phyloP scores from a whole-genome alignment of 1,140 invertebrate species.

The Bombus haemorrhoidalis region DNA sequence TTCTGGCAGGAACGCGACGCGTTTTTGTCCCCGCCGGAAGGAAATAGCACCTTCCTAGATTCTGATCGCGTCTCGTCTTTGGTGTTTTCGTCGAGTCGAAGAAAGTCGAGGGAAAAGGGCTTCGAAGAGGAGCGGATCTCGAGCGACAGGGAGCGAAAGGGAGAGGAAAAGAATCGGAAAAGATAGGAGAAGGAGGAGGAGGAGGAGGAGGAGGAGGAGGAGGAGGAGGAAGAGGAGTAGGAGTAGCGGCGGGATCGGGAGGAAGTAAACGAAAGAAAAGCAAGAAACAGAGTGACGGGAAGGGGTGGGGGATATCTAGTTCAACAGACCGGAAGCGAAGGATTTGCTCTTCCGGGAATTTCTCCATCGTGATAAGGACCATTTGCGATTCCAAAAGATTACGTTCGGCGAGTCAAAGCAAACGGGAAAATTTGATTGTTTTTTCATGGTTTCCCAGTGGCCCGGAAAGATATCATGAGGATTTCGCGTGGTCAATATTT shows the following conservation, averaged over 20 bases:
- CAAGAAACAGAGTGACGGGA: slow-evolving; percentile 14
- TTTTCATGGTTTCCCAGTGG: slow-evolving; percentile 22
- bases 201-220: background rate
- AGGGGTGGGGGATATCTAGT: slow-evolving; percentile 34
- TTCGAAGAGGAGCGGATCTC: background rate
- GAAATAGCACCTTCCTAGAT: slow-evolving; percentile 56
- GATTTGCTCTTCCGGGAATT: slow-evolving; percentile 53
- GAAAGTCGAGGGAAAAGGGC: background rate
- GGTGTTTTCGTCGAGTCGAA: background rate
- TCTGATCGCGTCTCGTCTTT: background rate
- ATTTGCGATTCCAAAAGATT: slow-evolving; percentile 2
- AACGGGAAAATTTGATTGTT: slow-evolving; percentile 39
- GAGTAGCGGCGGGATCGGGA: slow-evolving; percentile 5
- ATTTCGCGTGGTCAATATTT: slow-evolving; percentile 36
- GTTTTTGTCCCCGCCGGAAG: slow-evolving; percentile 78
- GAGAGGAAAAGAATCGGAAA: slow-evolving; percentile 9
- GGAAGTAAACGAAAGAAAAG: background rate
- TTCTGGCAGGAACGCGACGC: slow-evolving; percentile 78
- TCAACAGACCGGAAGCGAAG: slow-evolving; percentile 49
- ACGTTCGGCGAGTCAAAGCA: slow-evolving; percentile 18
- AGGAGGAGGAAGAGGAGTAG: background rate
- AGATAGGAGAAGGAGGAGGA: background rate
- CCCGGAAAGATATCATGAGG: slow-evolving; percentile 43
- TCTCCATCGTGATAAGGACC: slow-evolving; percentile 18
- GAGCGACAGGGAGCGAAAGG: background rate